Percentiles rank a stretch among this genome's conserved stretches.
Evolutionary conservation across 92 coral and sea anemone genomes (phyloP).

Genomic region (Zoanthus solanderi): DNA sequence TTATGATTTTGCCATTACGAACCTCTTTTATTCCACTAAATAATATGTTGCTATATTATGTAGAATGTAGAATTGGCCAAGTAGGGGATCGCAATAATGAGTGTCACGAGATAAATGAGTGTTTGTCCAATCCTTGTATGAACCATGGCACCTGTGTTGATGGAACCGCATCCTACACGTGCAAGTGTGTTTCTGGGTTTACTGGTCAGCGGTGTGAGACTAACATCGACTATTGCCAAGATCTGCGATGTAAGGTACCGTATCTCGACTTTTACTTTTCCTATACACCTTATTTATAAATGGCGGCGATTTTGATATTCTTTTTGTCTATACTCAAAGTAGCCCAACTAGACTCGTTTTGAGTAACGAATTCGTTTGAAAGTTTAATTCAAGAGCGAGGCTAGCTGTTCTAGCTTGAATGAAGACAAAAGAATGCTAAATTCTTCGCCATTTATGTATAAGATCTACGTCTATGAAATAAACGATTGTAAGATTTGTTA

Average conservation of each 20-base stretch:
- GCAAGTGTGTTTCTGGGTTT: background rate
- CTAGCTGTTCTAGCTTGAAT: too few species aligned
- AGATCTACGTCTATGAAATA: too few species aligned
- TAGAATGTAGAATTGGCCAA: conserved; percentile 36
- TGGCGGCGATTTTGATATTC: background rate
- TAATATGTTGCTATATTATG: background rate
- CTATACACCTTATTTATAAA: background rate
- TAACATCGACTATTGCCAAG: conserved; percentile 9
- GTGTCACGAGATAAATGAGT: conserved; percentile 42
- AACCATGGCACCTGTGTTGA: conserved; percentile 34
- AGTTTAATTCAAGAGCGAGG: too few species aligned
- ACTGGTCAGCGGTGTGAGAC: conserved; percentile 39
- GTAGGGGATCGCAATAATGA: conserved; percentile 29
- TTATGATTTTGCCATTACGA: too few species aligned
- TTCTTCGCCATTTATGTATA: too few species aligned
- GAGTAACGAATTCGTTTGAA: too few species aligned
- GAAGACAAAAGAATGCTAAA: too few species aligned
- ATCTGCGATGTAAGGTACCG: conserved; percentile 17
- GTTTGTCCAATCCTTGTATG: conserved; percentile 38
- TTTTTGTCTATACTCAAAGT: too few species aligned
- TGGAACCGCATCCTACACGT: conserved; percentile 22
- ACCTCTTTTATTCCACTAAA: too few species aligned
- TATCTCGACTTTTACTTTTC: background rate
- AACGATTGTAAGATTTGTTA: too few species aligned
- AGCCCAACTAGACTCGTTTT: too few species aligned